Conservation (phyloP, 2,888 invertebrate genomes). For the Dichetophora obliterata region DNA sequence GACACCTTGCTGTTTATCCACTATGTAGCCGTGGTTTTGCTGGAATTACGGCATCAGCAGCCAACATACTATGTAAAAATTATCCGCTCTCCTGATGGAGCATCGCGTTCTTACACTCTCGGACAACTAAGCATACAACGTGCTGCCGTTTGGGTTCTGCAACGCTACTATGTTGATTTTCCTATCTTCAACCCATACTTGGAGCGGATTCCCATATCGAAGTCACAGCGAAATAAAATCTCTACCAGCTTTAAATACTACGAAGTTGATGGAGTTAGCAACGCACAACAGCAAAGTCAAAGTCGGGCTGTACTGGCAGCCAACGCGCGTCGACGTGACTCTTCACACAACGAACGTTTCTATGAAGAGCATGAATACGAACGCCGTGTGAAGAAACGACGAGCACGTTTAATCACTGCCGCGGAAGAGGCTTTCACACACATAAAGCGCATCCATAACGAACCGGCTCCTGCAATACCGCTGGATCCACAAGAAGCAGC, state of each 20-base stretch:
- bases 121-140: conserved; percentile 94
- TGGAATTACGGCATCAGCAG: conserved; percentile 93
- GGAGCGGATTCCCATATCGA: conserved; percentile 89
- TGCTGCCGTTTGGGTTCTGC: conserved; percentile 94
- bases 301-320: conserved; percentile 79
- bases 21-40: conserved; percentile 91
- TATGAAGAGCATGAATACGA: conserved; percentile 99
- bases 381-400: conserved; percentile 89
- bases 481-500: conserved; percentile 97
- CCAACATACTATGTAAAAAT: conserved; percentile 91
- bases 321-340: conserved; percentile 86
- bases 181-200: conserved; percentile 97
- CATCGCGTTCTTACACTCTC: conserved; percentile 87
- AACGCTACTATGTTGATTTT: conserved; percentile 96
- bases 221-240: conserved; percentile 80
- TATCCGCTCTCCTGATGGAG: conserved; percentile 96
- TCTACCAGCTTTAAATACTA: conserved; percentile 95
- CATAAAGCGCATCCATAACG: conserved; percentile 85
- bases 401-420: conserved; percentile 90
- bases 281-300: conserved; percentile 79
- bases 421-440: conserved; percentile 99
- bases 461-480: conserved; percentile 82
- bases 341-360: conserved; percentile 96
- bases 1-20: conserved; percentile 96
- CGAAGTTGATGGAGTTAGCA: conserved; percentile 90